Conservation (phyloP, 2,888 invertebrate species). For the Phengaris arion region DNA sequence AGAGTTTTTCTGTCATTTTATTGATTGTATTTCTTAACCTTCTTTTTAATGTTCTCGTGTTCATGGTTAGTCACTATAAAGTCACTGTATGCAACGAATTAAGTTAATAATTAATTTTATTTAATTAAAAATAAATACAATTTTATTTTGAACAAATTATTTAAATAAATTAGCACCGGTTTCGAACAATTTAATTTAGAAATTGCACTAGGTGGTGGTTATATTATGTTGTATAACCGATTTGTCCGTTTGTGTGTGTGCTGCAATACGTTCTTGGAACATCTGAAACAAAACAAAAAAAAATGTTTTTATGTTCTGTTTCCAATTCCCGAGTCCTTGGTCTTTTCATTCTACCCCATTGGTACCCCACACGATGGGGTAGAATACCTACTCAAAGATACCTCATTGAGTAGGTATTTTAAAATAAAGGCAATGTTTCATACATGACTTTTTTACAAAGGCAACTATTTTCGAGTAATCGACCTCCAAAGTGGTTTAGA, state of each 20-base stretch:
- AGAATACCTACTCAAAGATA: too few species aligned
- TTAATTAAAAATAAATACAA: background rate
- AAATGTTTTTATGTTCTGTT: background rate
- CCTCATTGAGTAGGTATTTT: too few species aligned
- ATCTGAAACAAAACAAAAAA: constrained; percentile 20
- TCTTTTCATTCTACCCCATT: too few species aligned
- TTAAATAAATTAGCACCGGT: constrained; percentile 20
- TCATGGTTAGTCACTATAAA: background rate
- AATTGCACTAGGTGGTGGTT: constrained; percentile 14
- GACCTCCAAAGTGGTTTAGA: too few species aligned
- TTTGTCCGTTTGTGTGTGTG: background rate
- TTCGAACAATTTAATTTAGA: background rate
- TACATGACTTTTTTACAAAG: too few species aligned
- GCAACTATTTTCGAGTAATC: too few species aligned
- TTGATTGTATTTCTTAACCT: background rate
- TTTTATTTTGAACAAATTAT: background rate
- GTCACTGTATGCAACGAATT: background rate
- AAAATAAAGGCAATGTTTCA: too few species aligned
- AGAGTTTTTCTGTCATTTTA: background rate
- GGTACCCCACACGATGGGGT: too few species aligned
- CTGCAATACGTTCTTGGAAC: background rate
- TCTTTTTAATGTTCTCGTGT: background rate
- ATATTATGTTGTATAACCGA: constrained; percentile 3
- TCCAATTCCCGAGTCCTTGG: too few species aligned
- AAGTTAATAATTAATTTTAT: background rate